Percentiles rank a stretch among this genome's conserved stretches.
These are phyloP conservation scores for Eidolon dupreanum DNA, from an alignment of 2,797 vertebrate genomes.

Conservation along the genomic window DNA sequence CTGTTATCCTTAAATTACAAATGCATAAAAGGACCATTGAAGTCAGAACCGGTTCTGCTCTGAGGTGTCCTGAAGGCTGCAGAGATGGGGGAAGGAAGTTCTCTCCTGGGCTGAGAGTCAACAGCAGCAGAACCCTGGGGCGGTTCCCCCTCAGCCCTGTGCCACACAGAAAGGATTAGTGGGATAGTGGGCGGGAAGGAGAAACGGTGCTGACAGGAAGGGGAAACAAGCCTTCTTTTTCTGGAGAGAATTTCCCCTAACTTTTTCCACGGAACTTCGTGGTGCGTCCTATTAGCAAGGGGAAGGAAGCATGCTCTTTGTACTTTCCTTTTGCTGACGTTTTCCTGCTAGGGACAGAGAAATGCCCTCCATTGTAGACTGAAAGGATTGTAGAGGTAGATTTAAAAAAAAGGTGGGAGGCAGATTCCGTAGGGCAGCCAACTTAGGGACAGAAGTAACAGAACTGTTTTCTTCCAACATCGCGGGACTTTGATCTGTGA, in stretches of 20 bases:
- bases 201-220: not conserved
- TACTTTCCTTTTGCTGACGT: not conserved
- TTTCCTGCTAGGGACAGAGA: not conserved
- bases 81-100: not conserved
- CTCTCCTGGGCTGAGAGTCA: not conserved
- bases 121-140: not conserved
- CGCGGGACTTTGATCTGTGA: slow-evolving; percentile 62
- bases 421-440: not conserved
- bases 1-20: not conserved
- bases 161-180: not conserved
- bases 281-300: not conserved
- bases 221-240: not conserved
- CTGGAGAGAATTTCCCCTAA: not conserved
- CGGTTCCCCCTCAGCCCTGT: not conserved
- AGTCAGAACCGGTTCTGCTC: not conserved
- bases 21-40: not conserved
- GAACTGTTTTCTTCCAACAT: slow-evolving; percentile 45
- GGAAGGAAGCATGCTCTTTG: not conserved
- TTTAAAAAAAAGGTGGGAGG: not conserved
- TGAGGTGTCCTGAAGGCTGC: not conserved
- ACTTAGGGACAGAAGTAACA: not conserved
- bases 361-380: not conserved
- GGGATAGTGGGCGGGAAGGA: not conserved
- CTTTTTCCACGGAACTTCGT: not conserved
- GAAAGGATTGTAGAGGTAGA: not conserved